A percentile compares a stretch with the other conserved stretches of the same genome.
These are phyloP conservation scores for Pocota personata DNA, from an alignment of 2,888 invertebrate genomes.

Conservation along the genomic window DNA sequence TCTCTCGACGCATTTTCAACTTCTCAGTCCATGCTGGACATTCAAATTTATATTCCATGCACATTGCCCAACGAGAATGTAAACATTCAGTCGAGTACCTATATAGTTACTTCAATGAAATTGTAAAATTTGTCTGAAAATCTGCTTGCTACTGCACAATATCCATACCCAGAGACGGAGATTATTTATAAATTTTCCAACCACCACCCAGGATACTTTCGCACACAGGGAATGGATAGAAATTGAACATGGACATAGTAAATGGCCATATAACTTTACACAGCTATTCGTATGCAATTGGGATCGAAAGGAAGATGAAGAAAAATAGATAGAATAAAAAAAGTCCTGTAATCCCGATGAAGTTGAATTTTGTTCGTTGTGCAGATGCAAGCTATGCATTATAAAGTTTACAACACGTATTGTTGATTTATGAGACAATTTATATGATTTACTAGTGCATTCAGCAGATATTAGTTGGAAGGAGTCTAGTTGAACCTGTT, in stretches of 20 bases:
- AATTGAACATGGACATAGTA: conserved; percentile 68
- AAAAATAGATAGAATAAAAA: neutral
- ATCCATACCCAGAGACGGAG: conserved; percentile 28
- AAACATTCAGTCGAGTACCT: conserved; percentile 15
- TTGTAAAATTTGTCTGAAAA: conserved; percentile 41
- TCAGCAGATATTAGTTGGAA: conserved; percentile 1
- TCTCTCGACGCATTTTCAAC: conserved; percentile 3
- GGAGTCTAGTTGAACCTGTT: conserved; percentile 37
- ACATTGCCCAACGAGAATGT: conserved; percentile 44
- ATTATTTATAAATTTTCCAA: conserved; percentile 72
- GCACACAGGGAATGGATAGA: conserved; percentile 28
- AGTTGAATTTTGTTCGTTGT: conserved; percentile 44
- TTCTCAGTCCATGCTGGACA: conserved; percentile 30
- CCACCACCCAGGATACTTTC: conserved; percentile 23
- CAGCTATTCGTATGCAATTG: conserved; percentile 40
- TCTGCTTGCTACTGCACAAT: conserved; percentile 24
- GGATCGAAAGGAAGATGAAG: neutral
- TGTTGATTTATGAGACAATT: conserved; percentile 70
- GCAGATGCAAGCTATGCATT: conserved; percentile 66
- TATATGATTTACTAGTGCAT: conserved; percentile 63
- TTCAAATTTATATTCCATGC: conserved; percentile 67
- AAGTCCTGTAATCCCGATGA: conserved; percentile 20
- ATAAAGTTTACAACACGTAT: conserved; percentile 67
- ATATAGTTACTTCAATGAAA: conserved; percentile 34
- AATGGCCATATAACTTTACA: conserved; percentile 63